Conservation (phyloP, 2,888 invertebrate species). For the Caenorhabditis sulstoni region DNA sequence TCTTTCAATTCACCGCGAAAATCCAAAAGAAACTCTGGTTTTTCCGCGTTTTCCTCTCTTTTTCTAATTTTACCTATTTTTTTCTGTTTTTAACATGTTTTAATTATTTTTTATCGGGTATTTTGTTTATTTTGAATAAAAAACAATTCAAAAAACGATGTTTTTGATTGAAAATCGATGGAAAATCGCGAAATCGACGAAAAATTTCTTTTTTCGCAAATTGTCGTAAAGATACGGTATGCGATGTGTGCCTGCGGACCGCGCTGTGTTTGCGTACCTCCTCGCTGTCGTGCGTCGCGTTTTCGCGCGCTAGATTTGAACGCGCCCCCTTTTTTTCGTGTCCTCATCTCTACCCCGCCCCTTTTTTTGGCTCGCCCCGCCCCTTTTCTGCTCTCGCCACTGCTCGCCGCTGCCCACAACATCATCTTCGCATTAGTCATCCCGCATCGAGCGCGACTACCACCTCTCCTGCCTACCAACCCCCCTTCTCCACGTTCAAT, state of each 20-base stretch:
- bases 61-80: background rate
- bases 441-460: no score
- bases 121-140: background rate
- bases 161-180: no score
- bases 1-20: background rate
- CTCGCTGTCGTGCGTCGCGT: background rate
- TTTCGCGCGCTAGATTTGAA: conserved; percentile 46
- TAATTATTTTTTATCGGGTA: conserved; percentile 9
- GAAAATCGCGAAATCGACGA: no score
- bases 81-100: background rate
- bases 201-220: no score
- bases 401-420: no score
- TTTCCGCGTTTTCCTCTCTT: background rate
- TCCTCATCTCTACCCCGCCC: background rate
- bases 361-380: background rate
- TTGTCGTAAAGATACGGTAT: conserved; percentile 10
- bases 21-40: background rate
- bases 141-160: background rate
- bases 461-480: no score
- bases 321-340: background rate
- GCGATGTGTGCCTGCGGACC: background rate
- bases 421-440: no score
- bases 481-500: no score
- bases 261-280: conserved; percentile 22
- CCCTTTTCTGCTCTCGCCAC: no score